These are phyloP conservation scores for Chydorus sphaericus DNA, from an alignment of 2,888 invertebrate genomes.

Conservation along the genomic window DNA sequence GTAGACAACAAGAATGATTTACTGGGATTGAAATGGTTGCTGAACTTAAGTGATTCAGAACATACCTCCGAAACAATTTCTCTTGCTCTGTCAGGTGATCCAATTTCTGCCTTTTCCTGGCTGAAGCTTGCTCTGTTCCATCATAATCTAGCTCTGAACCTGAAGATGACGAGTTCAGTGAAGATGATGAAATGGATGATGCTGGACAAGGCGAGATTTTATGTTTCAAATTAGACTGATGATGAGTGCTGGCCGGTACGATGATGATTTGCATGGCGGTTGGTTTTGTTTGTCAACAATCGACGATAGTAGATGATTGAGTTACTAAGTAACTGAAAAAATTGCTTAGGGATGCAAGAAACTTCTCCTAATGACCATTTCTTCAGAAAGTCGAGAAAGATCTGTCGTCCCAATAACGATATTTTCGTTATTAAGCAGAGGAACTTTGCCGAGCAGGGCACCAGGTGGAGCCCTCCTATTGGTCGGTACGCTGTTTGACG, in stretches of 20 bases:
- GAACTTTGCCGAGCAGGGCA: no score
- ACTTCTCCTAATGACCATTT: no score
- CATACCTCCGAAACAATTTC: slow-evolving; percentile 68
- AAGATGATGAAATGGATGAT: not conserved
- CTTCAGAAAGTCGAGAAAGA: no score
- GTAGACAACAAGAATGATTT: no score
- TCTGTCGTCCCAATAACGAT: no score
- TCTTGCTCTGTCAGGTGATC: slow-evolving; percentile 77
- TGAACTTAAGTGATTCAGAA: not conserved
- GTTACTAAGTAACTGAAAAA: no score
- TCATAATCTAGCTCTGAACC: not conserved
- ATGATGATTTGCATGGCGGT: not conserved
- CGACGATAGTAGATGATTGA: no score
- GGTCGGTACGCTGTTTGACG: no score
- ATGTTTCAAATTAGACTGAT: not conserved
- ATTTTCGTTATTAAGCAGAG: no score
- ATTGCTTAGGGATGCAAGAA: no score
- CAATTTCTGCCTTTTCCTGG: slow-evolving; percentile 52
- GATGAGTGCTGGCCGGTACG: not conserved
- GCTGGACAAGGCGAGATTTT: not conserved
- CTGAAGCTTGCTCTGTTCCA: slow-evolving; percentile 20
- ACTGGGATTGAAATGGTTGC: not conserved
- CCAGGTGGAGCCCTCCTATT: no score
- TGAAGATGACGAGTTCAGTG: not conserved
- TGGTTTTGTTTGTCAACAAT: no score